Conservation (phyloP, 2,888 invertebrate genomes). For the Drosophila picticornis region DNA sequence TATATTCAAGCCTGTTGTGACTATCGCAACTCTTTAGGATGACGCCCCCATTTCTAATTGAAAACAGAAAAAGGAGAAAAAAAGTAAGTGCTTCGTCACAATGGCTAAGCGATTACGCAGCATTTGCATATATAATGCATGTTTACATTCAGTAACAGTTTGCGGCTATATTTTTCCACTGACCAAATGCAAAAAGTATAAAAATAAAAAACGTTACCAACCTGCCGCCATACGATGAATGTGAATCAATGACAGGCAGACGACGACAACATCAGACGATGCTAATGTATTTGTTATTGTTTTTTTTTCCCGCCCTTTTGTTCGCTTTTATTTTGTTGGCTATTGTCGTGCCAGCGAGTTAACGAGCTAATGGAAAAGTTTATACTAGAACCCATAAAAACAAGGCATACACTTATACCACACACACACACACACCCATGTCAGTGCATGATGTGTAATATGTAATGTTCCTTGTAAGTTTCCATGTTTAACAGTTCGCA, state of each 20-base stretch:
- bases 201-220: slow-evolving; percentile 51
- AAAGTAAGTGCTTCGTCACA: slow-evolving; percentile 13
- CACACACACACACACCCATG: neutral
- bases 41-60: slow-evolving; percentile 15
- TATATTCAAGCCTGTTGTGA: neutral
- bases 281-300: slow-evolving; percentile 65
- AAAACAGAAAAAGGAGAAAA: neutral
- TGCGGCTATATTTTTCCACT: slow-evolving; percentile 67
- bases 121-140: slow-evolving; percentile 68
- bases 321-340: slow-evolving; percentile 34
- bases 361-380: slow-evolving; percentile 81
- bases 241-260: slow-evolving; percentile 68
- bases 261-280: slow-evolving; percentile 43
- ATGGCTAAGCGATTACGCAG: slow-evolving; percentile 29
- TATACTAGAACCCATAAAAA: slow-evolving; percentile 56
- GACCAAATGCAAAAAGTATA: slow-evolving; percentile 31
- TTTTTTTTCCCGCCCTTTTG: slow-evolving; percentile 23
- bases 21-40: neutral
- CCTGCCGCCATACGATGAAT: slow-evolving; percentile 37
- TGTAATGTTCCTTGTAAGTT: slow-evolving; percentile 53
- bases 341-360: slow-evolving; percentile 68
- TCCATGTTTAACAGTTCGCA: slow-evolving; percentile 38
- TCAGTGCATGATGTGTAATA: slow-evolving; percentile 34
- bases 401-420: slow-evolving; percentile 15
- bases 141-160: slow-evolving; percentile 51